phyloP scores from a whole-genome alignment of 2,888 invertebrate species.

The Agrilus biguttatus region DNA sequence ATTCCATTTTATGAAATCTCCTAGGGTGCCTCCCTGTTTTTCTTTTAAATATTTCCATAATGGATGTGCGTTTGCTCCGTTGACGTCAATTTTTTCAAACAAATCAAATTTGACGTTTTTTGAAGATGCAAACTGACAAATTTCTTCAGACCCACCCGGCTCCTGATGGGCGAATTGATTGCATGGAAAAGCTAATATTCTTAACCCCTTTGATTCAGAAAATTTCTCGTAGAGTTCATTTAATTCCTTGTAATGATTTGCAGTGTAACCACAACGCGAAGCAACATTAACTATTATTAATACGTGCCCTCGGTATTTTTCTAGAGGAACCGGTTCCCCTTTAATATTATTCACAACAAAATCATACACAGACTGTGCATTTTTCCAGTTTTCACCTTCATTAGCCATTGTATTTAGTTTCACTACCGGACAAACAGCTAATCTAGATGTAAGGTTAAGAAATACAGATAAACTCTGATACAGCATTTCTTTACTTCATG shows the following conservation, averaged over 20 bases:
- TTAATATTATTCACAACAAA: constrained; percentile 70
- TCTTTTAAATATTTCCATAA: constrained; percentile 53
- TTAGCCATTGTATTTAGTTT: too few species aligned
- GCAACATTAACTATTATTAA: constrained; percentile 80
- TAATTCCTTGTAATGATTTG: constrained; percentile 70
- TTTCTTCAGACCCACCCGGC: constrained; percentile 47
- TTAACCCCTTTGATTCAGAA: constrained; percentile 55
- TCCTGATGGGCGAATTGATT: constrained; percentile 71
- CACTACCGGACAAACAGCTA: too few species aligned
- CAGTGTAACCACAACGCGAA: constrained; percentile 72
- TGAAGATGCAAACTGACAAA: constrained; percentile 46
- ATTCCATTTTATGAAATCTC: constrained; percentile 74
- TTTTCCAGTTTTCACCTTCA: constrained; percentile 39
- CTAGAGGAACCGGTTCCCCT: constrained; percentile 65
- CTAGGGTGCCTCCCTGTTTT: constrained; percentile 36
- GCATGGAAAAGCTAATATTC: constrained; percentile 75
- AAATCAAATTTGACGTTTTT: constrained; percentile 56
- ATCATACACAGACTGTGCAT: constrained; percentile 62
- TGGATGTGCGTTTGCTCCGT: constrained; percentile 50
- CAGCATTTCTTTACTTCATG: too few species aligned
- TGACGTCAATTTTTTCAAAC: constrained; percentile 58
- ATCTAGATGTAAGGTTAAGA: too few species aligned
- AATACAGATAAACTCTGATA: too few species aligned
- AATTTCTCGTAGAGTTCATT: constrained; percentile 62
- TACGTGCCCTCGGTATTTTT: constrained; percentile 69